Base-by-base conservation (phyloP, 2,113 vertebrate species). In the Stercorarius parasiticus region DNA sequence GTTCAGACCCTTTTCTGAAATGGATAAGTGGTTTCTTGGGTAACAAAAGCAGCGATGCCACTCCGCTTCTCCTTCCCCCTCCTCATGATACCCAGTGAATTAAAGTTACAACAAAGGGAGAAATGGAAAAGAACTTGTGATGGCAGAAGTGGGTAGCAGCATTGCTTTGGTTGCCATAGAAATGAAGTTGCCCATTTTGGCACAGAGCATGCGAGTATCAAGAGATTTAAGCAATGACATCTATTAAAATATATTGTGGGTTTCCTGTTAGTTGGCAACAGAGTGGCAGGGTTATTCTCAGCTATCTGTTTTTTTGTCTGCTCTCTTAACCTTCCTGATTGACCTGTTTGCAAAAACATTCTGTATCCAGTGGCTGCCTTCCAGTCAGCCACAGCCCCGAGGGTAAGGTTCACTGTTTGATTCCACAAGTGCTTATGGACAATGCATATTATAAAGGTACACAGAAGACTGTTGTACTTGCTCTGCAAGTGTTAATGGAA, bases 341-440 rank as follows among this genome's bases (percentile, higher is more conserved):
- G 90, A 96, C 88, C 92, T 88, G 66, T 93, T 96, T 81, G 91
- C 88, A 84, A 83, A 97, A 92, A 11, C 64, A 38, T 79, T 96
- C 72, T 86, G 56, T 78, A 42, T 64, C 93, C 74, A 71, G 66
- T 40, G 0, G 2, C 58, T 70, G 62, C 82, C 47, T 87, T 92
- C 85, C 91, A 78, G 1, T 66, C 4, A 0, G 65, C 72, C 25
- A 21, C 77, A 87, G 64, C 78, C 82, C 58, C 0, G 4, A 55
- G 88, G 82, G 79, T 36, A 45, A 88, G 90, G 82, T 78, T 96
- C 76, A 22, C 80, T 53, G 72, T 92, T 90, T 82, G 81, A 76
- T 95, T 90, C 91, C 77, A 32, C 59, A 53, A 91, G 92, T 88
- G 58, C 87, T 74, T 86, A 47, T 78, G 92, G 76, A 72, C 67